These are phyloP conservation scores for Pitangus sulphuratus DNA, from an alignment of 2,797 vertebrate species.

Conservation along the genomic window DNA sequence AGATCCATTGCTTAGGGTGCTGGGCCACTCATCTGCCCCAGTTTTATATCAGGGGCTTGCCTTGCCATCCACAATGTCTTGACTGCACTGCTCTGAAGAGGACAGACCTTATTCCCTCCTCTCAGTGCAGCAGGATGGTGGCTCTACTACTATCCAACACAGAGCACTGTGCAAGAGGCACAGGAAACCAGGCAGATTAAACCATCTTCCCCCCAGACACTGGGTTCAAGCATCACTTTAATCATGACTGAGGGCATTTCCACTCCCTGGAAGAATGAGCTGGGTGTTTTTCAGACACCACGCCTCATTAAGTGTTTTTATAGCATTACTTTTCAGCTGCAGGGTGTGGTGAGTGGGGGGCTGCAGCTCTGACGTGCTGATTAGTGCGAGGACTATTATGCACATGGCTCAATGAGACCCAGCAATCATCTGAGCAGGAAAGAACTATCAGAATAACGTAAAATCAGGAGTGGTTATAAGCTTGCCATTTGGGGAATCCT, in stretches of 20 bases:
- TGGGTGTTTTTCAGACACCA: neutral
- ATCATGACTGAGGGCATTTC: neutral
- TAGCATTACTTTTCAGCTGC: neutral
- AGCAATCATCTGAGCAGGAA: neutral
- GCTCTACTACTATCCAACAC: neutral
- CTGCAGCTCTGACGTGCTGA: neutral
- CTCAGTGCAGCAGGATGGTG: rapidly evolving
- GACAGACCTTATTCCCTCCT: neutral
- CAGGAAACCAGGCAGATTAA: neutral
- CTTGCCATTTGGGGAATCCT: neutral
- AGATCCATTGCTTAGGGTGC: neutral
- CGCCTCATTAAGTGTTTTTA: neutral
- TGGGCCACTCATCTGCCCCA: neutral
- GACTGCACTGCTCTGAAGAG: neutral
- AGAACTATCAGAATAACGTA: neutral
- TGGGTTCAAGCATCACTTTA: rapidly evolving
- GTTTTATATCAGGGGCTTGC: neutral
- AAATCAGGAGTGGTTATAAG: neutral
- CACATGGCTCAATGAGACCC: neutral
- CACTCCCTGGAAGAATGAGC: neutral
- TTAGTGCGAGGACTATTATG: rapidly evolving
- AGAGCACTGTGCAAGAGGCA: rapidly evolving
- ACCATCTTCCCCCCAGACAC: neutral
- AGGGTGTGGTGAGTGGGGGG: neutral
- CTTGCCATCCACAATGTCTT: neutral